Conservation (phyloP, 2,797 vertebrate species). For the Steatocranus sp. region DNA sequence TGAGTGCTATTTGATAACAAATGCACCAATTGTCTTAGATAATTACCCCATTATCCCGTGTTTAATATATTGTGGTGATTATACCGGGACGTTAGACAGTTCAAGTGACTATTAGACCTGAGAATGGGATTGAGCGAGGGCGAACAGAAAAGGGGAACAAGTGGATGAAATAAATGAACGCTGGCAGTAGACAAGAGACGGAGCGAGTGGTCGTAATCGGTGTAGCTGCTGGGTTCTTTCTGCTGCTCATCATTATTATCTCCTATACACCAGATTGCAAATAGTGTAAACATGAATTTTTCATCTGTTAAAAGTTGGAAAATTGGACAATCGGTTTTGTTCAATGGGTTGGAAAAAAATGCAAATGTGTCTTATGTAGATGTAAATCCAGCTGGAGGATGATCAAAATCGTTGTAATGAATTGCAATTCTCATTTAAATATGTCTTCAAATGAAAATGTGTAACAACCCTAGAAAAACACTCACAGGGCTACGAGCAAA, state of each 20-base stretch:
- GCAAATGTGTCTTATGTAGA: background rate
- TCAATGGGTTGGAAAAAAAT: background rate
- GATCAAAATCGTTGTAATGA: background rate
- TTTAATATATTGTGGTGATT: constrained; percentile 5
- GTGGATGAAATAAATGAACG: background rate
- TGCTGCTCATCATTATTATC: background rate
- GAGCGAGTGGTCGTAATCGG: background rate
- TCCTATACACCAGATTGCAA: background rate
- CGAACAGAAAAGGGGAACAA: background rate
- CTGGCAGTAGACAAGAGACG: background rate
- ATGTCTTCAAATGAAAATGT: background rate
- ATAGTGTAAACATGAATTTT: background rate
- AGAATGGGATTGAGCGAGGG: constrained; percentile 19
- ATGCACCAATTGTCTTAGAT: constrained; percentile 15
- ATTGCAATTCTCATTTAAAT: background rate
- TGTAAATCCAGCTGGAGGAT: background rate
- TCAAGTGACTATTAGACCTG: constrained; percentile 13
- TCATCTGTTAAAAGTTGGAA: background rate
- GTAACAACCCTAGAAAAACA: background rate
- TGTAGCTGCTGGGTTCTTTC: background rate
- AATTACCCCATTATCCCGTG: constrained; percentile 6
- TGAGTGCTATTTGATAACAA: constrained; percentile 2
- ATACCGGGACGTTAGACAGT: background rate
- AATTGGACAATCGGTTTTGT: background rate
- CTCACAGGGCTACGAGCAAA: background rate